Evolutionary conservation across 1,140 invertebrate genomes (phyloP), one percentile per base, ranked within the genome.

Genomic region (Halyomorpha halys): DNA sequence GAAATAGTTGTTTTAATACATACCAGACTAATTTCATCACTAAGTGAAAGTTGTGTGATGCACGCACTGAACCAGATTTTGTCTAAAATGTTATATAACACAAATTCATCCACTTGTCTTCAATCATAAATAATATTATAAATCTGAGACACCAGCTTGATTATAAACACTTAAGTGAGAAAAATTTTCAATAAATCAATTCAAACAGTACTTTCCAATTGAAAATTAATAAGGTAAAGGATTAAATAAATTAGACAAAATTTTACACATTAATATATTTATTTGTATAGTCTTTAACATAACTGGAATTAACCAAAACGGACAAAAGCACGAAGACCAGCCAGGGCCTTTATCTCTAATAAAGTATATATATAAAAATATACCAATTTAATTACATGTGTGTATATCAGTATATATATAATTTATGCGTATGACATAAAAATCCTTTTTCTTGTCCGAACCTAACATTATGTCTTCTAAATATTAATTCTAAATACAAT

Each of bases 321-420:
- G 53, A 56, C 53, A 56, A 56, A 56, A 56, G 53, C 53, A 25
- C 53, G 18, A 23, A 56, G 19, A 56, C 23, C 53, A 18, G 19
- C 47, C n/a, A 21, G 19, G 47, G 47, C n/a, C 21, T 49, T 49
- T 11, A n/a, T 49, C 5, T 49, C 11, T 49, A 49, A 49, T 49
- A 49, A 49, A 49, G 21, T 49, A 49, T 49, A 49, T 49, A 49
- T 49, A 49, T 49, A 49, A 19, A 49, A 56, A 56, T 56, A 56
- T 56, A 56, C 53, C 18, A 56, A 56, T 23, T 23, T 23, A 23
- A 16, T 16, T 56, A 56, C 23, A 39, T 23, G 53, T 9, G 23
- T 56, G 53, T 56, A 56, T 56, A 56, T 23, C 53, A 56, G 19
- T 56, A 56, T 56, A 25, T 56, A 56, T 56, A 56, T 56, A 25